These are phyloP conservation scores for Rhyzopertha dominica DNA, from an alignment of 1,140 invertebrate genomes.

Conservation along the genomic window DNA sequence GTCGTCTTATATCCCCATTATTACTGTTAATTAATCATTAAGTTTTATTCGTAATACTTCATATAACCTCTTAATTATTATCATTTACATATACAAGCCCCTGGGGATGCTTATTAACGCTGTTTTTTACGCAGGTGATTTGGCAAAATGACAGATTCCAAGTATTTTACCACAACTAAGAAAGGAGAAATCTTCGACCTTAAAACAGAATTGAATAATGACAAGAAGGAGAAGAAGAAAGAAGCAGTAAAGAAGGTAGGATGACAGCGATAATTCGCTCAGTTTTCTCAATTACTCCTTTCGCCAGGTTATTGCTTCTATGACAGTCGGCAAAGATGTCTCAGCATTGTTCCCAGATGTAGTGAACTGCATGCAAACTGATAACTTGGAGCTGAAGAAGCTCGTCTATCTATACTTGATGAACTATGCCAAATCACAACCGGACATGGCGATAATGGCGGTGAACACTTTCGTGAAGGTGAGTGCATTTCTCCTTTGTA, in stretches of 20 bases:
- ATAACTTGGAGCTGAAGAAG: slow-evolving; percentile 99
- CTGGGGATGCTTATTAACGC: too few relatives aligned
- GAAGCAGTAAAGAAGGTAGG: slow-evolving; percentile 97
- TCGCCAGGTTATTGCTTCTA: slow-evolving; percentile 96
- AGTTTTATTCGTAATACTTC: too few relatives aligned
- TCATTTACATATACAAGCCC: too few relatives aligned
- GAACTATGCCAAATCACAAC: slow-evolving; percentile 99
- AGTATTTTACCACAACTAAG: slow-evolving; percentile 99
- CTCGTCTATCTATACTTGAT: slow-evolving; percentile 98
- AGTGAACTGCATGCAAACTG: slow-evolving; percentile 99
- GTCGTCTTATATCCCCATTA: too few relatives aligned
- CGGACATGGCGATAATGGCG: slow-evolving; percentile 99
- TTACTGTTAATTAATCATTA: too few relatives aligned
- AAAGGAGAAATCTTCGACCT: slow-evolving; percentile 99
- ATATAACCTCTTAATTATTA: too few relatives aligned
- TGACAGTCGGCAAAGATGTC: slow-evolving; percentile 98
- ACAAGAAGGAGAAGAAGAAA: slow-evolving; percentile 99
- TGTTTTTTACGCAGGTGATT: too few relatives aligned
- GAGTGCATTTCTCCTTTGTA: slow-evolving; percentile 27
- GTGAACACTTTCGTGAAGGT: slow-evolving; percentile 99
- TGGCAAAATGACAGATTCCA: slow-evolving; percentile 97
- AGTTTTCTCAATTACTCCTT: slow-evolving; percentile 2
- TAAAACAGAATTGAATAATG: slow-evolving; percentile 98
- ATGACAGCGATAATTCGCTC: too few relatives aligned
- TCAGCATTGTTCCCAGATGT: slow-evolving; percentile 98